Evolutionary conservation across 2,888 invertebrate species (phyloP).

Genomic region (Nezara viridula): DNA sequence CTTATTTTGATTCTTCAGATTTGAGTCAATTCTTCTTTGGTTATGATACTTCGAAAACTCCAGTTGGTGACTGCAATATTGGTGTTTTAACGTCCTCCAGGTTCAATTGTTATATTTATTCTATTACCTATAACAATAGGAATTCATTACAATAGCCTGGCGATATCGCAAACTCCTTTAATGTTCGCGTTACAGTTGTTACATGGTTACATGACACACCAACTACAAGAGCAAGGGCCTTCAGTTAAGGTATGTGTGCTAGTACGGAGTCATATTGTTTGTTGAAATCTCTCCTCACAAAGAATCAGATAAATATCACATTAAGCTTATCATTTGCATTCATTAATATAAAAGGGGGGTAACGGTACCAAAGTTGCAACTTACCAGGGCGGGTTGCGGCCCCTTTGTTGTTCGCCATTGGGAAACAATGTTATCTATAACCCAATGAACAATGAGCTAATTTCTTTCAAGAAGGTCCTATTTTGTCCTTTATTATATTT

Average conservation of each 20-base stretch:
- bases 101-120: too few species aligned
- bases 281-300: slow-evolving; percentile 15
- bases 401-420: not conserved
- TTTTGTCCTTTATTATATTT: slow-evolving; percentile 9
- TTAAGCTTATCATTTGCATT: slow-evolving; percentile 20
- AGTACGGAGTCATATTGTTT: slow-evolving; percentile 9
- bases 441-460: not conserved
- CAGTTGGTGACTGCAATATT: too few species aligned
- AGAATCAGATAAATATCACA: slow-evolving; percentile 27
- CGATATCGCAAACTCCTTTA: not conserved
- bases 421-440: not conserved
- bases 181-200: not conserved
- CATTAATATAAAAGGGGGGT: not conserved
- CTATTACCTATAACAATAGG: not conserved
- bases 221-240: slow-evolving; percentile 6
- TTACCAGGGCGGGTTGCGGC: not conserved
- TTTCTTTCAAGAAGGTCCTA: slow-evolving; percentile 5
- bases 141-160: not conserved
- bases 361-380: slow-evolving; percentile 13
- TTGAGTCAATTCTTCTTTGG: too few species aligned
- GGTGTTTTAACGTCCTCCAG: too few species aligned
- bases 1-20: too few species aligned
- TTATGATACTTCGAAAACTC: too few species aligned
- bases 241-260: slow-evolving; percentile 3
- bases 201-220: not conserved